Percentiles rank a stretch among this genome's conserved stretches.
Conservation (phyloP, 2,888 invertebrate genomes). For the Pheosia gnoma region DNA sequence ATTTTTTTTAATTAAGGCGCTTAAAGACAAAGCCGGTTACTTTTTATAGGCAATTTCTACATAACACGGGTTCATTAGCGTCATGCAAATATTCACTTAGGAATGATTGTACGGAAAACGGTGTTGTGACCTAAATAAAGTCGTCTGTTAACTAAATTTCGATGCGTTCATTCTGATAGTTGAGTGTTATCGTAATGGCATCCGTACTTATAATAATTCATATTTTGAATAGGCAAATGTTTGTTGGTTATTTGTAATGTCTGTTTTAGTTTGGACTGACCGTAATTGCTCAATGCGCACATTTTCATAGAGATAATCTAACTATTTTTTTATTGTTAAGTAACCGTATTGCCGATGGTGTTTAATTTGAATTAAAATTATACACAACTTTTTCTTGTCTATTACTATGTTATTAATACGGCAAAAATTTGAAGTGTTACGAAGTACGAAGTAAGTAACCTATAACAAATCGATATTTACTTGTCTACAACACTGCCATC, state of each 20-base stretch:
- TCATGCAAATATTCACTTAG: constrained; percentile 79
- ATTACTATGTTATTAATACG: too few relatives aligned
- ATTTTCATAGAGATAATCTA: too few relatives aligned
- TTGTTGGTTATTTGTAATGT: background rate
- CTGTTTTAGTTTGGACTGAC: background rate
- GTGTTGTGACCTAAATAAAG: constrained; percentile 55
- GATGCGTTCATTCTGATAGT: constrained; percentile 21
- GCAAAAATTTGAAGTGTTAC: too few relatives aligned
- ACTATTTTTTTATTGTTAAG: too few relatives aligned
- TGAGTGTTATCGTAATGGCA: constrained; percentile 18
- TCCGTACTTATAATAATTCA: constrained; percentile 9
- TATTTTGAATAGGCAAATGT: constrained; percentile 13
- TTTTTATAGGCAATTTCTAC: constrained; percentile 63
- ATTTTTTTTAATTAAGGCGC: constrained; percentile 62
- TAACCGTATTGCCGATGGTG: too few relatives aligned
- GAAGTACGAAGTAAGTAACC: too few relatives aligned
- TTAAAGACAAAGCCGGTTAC: constrained; percentile 59
- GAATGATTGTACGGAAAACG: constrained; percentile 52
- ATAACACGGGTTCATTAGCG: constrained; percentile 60
- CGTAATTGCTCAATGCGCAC: background rate
- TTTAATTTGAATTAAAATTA: too few relatives aligned
- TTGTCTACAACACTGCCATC: too few relatives aligned
- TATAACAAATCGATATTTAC: too few relatives aligned
- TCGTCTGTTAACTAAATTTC: constrained; percentile 37
- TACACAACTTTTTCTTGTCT: too few relatives aligned